Percentiles rank a stretch among this genome's conserved stretches.
Evolutionary conservation across 2,797 vertebrate species (phyloP).

Genomic region (Psittacula echo): DNA sequence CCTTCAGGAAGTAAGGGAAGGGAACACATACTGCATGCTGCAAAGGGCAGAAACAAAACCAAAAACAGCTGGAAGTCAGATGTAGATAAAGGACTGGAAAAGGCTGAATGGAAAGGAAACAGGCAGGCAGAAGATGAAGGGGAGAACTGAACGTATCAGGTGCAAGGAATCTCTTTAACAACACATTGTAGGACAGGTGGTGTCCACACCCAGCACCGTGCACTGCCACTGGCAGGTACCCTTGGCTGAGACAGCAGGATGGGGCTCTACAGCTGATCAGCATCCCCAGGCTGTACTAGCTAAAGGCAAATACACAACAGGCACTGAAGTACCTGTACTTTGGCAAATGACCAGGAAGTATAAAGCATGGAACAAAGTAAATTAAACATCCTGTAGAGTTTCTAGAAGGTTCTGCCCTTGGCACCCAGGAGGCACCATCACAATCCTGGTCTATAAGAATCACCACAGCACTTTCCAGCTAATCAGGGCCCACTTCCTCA

Average conservation of each 20-base stretch:
- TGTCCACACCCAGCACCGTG: neutral
- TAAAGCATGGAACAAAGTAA: neutral
- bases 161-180: neutral
- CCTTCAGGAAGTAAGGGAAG: neutral
- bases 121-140: neutral
- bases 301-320: neutral
- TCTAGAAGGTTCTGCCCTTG: neutral
- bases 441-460: neutral
- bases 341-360: neutral
- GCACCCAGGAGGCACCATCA: accelerated
- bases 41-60: neutral
- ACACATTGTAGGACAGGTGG: neutral
- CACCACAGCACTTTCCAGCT: neutral
- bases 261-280: neutral
- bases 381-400: neutral
- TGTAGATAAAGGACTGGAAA: neutral
- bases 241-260: neutral
- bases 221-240: accelerated
- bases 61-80: neutral
- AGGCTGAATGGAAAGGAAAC: neutral
- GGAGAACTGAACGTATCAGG: neutral
- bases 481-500: neutral
- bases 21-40: neutral
- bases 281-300: neutral
- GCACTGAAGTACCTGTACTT: neutral